These are phyloP conservation scores for Mastomys natalensis DNA, from an alignment of 2,113 vertebrate species.

Conservation along the genomic window DNA sequence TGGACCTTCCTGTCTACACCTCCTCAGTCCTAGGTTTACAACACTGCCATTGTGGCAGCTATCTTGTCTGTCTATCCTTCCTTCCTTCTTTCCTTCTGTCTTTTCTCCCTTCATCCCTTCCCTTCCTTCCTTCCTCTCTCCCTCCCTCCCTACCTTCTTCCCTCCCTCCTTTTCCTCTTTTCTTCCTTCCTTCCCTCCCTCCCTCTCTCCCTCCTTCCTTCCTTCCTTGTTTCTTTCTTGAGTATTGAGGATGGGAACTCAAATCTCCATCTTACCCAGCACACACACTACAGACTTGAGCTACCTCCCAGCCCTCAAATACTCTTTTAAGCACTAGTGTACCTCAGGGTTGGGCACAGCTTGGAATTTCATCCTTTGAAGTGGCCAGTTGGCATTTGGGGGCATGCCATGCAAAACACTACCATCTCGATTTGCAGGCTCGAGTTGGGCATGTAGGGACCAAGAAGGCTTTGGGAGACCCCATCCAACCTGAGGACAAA, in stretches of 20 bases:
- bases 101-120: rapidly evolving
- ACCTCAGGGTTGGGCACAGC: too few relatives aligned
- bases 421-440: neutral
- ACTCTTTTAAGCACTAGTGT: rapidly evolving
- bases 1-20: neutral
- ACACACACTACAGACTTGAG: neutral
- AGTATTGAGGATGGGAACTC: neutral
- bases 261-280: neutral
- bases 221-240: neutral
- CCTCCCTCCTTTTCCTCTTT: rapidly evolving
- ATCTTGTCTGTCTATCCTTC: neutral
- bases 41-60: neutral
- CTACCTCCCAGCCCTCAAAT: neutral
- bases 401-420: rapidly evolving
- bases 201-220: neutral
- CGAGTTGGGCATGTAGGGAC: neutral
- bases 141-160: neutral
- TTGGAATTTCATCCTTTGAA: neutral
- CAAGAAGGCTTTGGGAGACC: neutral
- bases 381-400: neutral
- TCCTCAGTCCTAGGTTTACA: neutral
- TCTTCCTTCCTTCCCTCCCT: too few relatives aligned
- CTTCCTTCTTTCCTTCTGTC: too few relatives aligned
- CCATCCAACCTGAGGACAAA: neutral
- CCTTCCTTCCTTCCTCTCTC: rapidly evolving